A percentile compares a stretch with the other conserved stretches of the same genome.
Evolutionary conservation across 2,888 invertebrate genomes (phyloP).

Genomic region (Eutolmus rufibarbis): DNA sequence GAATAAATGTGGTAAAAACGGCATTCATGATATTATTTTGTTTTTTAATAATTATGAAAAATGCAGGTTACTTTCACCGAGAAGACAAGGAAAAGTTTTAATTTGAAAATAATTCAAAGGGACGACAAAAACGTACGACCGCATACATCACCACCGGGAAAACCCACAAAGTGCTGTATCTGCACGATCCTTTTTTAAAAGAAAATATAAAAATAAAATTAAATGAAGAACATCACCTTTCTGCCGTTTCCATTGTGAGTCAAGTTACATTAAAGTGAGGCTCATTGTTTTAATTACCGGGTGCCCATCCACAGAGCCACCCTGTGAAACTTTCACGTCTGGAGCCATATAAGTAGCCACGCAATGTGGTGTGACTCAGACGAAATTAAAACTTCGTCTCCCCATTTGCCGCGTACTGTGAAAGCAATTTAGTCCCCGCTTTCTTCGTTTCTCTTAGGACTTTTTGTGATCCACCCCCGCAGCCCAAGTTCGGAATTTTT

Average conservation of each 20-base stretch:
- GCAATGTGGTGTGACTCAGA: background rate
- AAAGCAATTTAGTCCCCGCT: background rate
- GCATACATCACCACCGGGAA: background rate
- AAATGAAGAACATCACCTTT: background rate
- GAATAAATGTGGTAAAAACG: background rate
- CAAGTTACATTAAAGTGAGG: background rate
- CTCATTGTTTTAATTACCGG: background rate
- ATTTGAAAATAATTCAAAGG: background rate
- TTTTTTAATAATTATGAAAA: background rate
- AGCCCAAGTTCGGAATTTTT: background rate
- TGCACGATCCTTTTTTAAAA: background rate
- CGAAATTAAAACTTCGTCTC: slow-evolving; percentile 4
- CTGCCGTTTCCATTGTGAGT: background rate
- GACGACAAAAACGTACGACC: background rate
- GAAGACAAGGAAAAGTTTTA: background rate
- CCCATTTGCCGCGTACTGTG: background rate
- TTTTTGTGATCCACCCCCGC: background rate
- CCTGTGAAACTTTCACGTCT: background rate
- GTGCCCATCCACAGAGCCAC: background rate
- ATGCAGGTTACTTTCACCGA: background rate
- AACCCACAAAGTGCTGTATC: background rate
- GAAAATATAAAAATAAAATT: background rate
- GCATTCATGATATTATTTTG: background rate
- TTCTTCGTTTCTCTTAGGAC: background rate
- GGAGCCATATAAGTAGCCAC: background rate